Conservation (phyloP, 2,113 vertebrate species). For the Sisor rabdophorus region DNA sequence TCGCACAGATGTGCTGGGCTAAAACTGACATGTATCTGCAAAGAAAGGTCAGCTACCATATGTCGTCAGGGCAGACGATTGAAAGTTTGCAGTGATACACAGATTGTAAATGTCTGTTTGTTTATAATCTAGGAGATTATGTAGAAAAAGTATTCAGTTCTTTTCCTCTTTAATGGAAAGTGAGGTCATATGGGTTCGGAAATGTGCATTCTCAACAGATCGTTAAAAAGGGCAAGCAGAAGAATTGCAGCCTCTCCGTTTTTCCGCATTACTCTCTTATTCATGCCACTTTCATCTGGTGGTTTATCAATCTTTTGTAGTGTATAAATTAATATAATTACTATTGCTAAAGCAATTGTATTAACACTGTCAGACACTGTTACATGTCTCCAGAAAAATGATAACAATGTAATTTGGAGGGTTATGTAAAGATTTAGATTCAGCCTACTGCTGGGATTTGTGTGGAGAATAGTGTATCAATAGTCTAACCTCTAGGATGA, state of each 20-base stretch:
- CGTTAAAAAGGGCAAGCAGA: slow-evolving; percentile 44
- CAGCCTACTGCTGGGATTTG: too few species aligned
- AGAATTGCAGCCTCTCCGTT: slow-evolving; percentile 13
- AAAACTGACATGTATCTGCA: background rate
- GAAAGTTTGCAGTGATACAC: background rate
- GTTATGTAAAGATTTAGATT: too few species aligned
- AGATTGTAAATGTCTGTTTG: background rate
- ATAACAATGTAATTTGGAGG: background rate
- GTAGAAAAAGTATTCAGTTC: slow-evolving; percentile 14
- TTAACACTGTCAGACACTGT: background rate
- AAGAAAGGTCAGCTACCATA: background rate
- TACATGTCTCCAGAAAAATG: background rate
- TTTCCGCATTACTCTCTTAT: background rate
- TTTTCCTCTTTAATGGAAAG: slow-evolving; percentile 43
- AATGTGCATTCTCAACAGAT: slow-evolving; percentile 37
- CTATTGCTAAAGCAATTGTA: background rate
- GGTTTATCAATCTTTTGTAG: background rate
- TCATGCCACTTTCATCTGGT: slow-evolving; percentile 35
- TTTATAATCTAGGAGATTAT: slow-evolving; percentile 40
- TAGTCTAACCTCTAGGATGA: too few species aligned
- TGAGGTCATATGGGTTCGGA: slow-evolving; percentile 48
- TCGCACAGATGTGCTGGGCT: background rate
- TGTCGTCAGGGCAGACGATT: slow-evolving; percentile 6
- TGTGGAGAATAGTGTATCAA: too few species aligned
- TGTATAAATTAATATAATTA: background rate